These are phyloP conservation scores for Varecia variegata DNA, from an alignment of 2,797 vertebrate species.

Conservation along the genomic window DNA sequence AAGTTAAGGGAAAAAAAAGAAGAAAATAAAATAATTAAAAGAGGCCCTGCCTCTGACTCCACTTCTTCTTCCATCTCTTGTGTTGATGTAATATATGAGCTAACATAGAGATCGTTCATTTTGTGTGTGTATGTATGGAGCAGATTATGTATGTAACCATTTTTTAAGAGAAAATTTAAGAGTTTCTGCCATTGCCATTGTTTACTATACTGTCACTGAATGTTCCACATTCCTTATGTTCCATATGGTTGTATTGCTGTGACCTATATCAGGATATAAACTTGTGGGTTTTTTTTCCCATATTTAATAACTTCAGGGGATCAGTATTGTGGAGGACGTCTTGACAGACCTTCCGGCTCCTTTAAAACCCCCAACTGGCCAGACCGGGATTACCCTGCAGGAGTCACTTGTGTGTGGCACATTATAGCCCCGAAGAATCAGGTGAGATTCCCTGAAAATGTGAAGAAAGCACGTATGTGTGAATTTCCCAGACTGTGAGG, in stretches of 20 bases:
- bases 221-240: background rate
- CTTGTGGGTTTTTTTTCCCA: background rate
- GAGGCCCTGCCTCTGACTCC: background rate
- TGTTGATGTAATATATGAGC: background rate
- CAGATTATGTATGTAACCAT: background rate
- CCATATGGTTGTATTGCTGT: background rate
- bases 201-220: background rate
- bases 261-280: background rate
- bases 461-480: background rate
- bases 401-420: slow-evolving; percentile 97
- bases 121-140: background rate
- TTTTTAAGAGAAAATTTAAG: background rate
- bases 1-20: background rate
- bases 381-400: slow-evolving; percentile 96
- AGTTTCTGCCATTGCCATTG: background rate
- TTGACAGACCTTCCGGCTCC: slow-evolving; percentile 92
- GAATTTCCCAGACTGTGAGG: background rate
- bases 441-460: slow-evolving; percentile 82
- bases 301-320: slow-evolving; percentile 88
- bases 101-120: background rate
- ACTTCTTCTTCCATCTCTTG: background rate
- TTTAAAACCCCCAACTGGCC: slow-evolving; percentile 99
- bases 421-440: slow-evolving; percentile 96
- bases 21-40: background rate
- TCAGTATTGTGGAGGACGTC: slow-evolving; percentile 95